These are phyloP conservation scores for Pseudochirops corinnae DNA, from an alignment of 2,797 vertebrate genomes.

Conservation along the genomic window DNA sequence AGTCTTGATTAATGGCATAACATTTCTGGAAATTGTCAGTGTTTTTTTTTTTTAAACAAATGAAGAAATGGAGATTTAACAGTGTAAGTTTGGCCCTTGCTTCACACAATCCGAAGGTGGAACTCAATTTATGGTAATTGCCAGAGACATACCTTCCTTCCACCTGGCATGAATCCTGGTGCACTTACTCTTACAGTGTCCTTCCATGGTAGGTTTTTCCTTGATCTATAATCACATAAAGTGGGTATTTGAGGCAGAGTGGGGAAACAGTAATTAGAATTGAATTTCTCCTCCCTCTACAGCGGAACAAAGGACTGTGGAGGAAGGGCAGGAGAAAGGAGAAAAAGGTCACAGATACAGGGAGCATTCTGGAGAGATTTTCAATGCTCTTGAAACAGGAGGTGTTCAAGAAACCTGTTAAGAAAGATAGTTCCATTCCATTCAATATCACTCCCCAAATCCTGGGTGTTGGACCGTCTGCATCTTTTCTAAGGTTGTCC, in stretches of 20 bases:
- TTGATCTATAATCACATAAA: slow-evolving; percentile 12
- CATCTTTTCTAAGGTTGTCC: slow-evolving; percentile 17
- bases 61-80: slow-evolving; percentile 41
- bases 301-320: neutral
- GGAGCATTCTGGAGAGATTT: slow-evolving; percentile 1
- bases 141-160: slow-evolving; percentile 10
- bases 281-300: neutral
- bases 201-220: slow-evolving; percentile 34
- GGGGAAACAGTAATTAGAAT: neutral
- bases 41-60: neutral
- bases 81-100: slow-evolving; percentile 10
- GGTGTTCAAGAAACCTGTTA: slow-evolving; percentile 27
- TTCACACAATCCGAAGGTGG: slow-evolving; percentile 26
- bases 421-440: slow-evolving; percentile 24
- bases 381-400: neutral
- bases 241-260: neutral
- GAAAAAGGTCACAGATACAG: neutral
- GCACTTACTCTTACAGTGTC: neutral
- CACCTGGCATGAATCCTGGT: neutral
- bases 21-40: slow-evolving; percentile 23
- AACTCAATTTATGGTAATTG: slow-evolving; percentile 33
- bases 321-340: slow-evolving; percentile 5
- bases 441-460: neutral
- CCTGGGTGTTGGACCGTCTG: neutral
- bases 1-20: slow-evolving; percentile 39